These are phyloP conservation scores for Pampus argenteus DNA, from an alignment of 2,797 vertebrate species.

Conservation along the genomic window DNA sequence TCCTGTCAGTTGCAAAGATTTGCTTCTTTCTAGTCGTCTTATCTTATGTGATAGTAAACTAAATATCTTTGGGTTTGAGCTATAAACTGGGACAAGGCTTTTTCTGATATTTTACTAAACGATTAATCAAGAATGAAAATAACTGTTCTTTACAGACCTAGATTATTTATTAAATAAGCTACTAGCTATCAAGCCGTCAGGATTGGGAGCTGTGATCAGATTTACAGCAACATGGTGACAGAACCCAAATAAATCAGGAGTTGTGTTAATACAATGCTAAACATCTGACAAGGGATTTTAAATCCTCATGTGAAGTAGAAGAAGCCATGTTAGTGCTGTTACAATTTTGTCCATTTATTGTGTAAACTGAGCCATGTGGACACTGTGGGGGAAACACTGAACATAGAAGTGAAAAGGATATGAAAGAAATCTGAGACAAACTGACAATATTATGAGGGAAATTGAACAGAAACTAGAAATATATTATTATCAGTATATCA, in stretches of 20 bases:
- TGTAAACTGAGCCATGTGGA: conserved; percentile 5
- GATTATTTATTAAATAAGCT: conserved; percentile 22
- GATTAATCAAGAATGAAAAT: not conserved
- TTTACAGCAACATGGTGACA: conserved; percentile 30
- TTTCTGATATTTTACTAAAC: not conserved
- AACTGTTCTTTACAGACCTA: not conserved
- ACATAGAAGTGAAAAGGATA: conserved; percentile 20
- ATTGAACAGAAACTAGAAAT: conserved; percentile 1
- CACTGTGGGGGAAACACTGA: not conserved
- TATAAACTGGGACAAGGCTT: not conserved
- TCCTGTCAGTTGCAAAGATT: not conserved
- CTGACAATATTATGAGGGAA: conserved; percentile 1
- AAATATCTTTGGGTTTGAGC: not conserved
- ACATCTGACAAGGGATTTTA: conserved; percentile 58
- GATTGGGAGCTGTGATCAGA: conserved; percentile 15
- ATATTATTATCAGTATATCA: not conserved
- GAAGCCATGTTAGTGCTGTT: not conserved
- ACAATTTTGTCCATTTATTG: conserved; percentile 15
- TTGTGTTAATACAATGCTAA: conserved; percentile 40
- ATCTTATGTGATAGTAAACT: not conserved
- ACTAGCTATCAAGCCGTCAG: conserved; percentile 10
- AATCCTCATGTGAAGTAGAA: conserved; percentile 33
- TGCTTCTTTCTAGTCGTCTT: not conserved
- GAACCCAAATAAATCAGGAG: conserved; percentile 45
- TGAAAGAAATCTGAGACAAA: conserved; percentile 19